These are phyloP conservation scores for Mareca penelope DNA, from an alignment of 2,797 vertebrate genomes.

Conservation along the genomic window DNA sequence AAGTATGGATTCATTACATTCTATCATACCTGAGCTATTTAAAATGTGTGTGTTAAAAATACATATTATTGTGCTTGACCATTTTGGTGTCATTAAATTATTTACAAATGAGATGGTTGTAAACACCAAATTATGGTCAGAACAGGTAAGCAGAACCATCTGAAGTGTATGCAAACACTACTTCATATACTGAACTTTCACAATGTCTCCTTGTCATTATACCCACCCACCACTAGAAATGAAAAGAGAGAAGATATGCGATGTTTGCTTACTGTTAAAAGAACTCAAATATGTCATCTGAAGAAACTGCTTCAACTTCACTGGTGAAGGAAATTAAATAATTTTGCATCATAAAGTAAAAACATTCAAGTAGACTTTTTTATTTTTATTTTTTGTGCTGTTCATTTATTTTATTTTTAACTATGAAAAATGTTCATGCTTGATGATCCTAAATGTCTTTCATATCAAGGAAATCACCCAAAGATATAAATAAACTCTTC, in stretches of 20 bases:
- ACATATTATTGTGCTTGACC: neutral
- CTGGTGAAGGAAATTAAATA: neutral
- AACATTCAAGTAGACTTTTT: neutral
- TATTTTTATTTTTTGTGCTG: neutral
- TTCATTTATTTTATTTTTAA: neutral
- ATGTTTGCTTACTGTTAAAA: neutral
- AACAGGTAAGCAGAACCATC: neutral
- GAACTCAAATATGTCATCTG: neutral
- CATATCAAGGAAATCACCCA: slow-evolving; percentile 70
- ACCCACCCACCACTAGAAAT: neutral
- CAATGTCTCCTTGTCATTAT: neutral
- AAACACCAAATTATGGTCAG: neutral
- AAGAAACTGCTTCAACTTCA: neutral
- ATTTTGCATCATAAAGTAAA: neutral
- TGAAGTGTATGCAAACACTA: neutral
- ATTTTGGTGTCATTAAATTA: neutral
- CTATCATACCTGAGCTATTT: neutral
- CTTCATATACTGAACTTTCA: neutral
- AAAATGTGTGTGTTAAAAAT: neutral
- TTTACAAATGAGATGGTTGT: neutral
- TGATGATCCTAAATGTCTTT: slow-evolving; percentile 1
- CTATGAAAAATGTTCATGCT: neutral
- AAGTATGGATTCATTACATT: neutral
- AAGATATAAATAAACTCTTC: slow-evolving; percentile 78
- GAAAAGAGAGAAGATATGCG: neutral